Base-by-base conservation (phyloP, 2,888 invertebrate species). In the Uloborus plumipes region DNA sequence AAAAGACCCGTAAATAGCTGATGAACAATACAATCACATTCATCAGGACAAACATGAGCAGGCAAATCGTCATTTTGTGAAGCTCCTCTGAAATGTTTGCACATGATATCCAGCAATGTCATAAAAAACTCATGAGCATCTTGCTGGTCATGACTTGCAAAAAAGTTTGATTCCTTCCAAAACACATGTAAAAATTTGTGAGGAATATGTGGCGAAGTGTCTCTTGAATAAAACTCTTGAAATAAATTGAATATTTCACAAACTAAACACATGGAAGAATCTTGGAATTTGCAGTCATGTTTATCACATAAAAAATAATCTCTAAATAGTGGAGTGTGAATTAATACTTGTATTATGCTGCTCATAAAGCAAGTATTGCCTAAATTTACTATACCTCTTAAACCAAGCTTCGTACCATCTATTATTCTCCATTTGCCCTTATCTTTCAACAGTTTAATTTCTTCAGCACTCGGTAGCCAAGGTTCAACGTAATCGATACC, bases 51-150 rank as follows among this genome's bases (percentile, higher is more conserved):
- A 58, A 1, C 59, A 9, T 20, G 22, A 1, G 11, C 7, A 69
- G 18, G 22, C 22, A 26, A 18, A 31, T 1, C 9, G 9, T 39
- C 39, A 7, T 39, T 39, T 11, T 39, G 39, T 39, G 39, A 39
- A 39, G 7, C 9, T 39, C 39, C 85, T 84, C 79, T 82, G 61
- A 89, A 94, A 88, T 95, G 95, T 89, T 94, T 92, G 89, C 98
- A 98, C 83, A 99, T 90, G 14, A 98, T 94, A 88, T 98, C 95
- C 66, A 99, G 91, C 0, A 96, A 95, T 53, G 98, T 97, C 86
- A 99, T 97, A 88, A 99, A 96, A 90, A 99, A 99, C 91, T 99
- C 99, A 88, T 99, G 99, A 31, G 99, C 99, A 89, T 99, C 99
- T 89, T 99, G 98, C 88, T 99, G 98, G 89, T 97, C 96, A 89